Conservation (phyloP, 2,888 invertebrate genomes). For the Acleris cristana region DNA sequence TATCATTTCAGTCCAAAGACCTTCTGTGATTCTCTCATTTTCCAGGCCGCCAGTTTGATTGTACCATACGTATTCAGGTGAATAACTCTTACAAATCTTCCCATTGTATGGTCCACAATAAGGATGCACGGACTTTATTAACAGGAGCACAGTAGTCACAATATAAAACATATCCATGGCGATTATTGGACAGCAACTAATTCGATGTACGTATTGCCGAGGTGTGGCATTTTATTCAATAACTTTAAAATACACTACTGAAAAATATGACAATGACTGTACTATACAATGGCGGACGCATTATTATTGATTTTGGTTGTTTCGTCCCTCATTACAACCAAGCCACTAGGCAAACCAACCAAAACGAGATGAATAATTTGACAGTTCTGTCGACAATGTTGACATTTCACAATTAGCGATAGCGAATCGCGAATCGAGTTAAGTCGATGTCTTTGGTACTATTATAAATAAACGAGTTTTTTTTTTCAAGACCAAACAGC, state of each 20-base stretch:
- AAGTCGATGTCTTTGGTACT: neutral
- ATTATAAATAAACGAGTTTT: too few species aligned
- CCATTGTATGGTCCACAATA: constrained; percentile 95
- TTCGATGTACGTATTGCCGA: constrained; percentile 59
- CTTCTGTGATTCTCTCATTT: constrained; percentile 93
- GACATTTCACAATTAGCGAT: constrained; percentile 13
- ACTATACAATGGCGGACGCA: constrained; percentile 76
- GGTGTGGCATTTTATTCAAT: constrained; percentile 69
- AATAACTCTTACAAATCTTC: constrained; percentile 89
- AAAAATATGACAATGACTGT: constrained; percentile 59
- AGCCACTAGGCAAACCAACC: constrained; percentile 28
- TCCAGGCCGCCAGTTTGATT: constrained; percentile 89
- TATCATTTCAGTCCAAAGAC: constrained; percentile 94
- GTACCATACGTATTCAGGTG: constrained; percentile 90
- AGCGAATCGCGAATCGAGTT: neutral
- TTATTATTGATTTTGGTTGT: constrained; percentile 75
- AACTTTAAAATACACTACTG: constrained; percentile 33
- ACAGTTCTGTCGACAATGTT: constrained; percentile 31
- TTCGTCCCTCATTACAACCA: constrained; percentile 40
- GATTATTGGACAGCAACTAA: constrained; percentile 56
- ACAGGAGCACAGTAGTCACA: constrained; percentile 67
- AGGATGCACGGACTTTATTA: constrained; percentile 82
- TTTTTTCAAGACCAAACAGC: too few species aligned
- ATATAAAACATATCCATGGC: constrained; percentile 67
- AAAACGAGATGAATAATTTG: constrained; percentile 21